Conservation (phyloP, 2,797 vertebrate species). For the Zenarchopterus dispar region DNA sequence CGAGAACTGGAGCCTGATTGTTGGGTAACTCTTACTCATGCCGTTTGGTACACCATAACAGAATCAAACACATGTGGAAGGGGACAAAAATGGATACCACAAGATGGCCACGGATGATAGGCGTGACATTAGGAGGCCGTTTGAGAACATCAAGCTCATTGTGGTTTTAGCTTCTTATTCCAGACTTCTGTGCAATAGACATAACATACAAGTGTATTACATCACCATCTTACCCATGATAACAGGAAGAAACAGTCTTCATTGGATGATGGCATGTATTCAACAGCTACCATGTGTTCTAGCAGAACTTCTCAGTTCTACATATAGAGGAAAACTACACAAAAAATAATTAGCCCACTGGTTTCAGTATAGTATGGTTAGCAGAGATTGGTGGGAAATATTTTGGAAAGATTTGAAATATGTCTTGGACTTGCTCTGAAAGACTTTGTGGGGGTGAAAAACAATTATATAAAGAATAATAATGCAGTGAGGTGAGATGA, state of each 20-base stretch:
- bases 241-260: constrained; percentile 43
- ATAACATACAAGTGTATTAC: constrained; percentile 64
- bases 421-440: constrained; percentile 20
- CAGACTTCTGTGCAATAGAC: constrained; percentile 65
- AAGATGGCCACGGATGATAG: constrained; percentile 67
- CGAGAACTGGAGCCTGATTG: constrained; percentile 68
- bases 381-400: constrained; percentile 15
- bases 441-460: constrained; percentile 13
- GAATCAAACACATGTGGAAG: constrained; percentile 56
- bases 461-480: too few species aligned
- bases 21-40: constrained; percentile 58
- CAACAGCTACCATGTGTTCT: constrained; percentile 29
- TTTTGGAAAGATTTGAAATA: constrained; percentile 17
- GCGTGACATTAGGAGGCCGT: constrained; percentile 65
- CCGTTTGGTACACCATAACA: constrained; percentile 54
- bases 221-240: constrained; percentile 60
- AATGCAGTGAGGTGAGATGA: constrained; percentile 6
- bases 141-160: constrained; percentile 71
- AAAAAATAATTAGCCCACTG: constrained; percentile 17
- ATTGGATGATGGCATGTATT: constrained; percentile 42
- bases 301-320: constrained; percentile 28
- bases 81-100: constrained; percentile 53
- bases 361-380: too few species aligned
- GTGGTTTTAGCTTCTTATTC: constrained; percentile 70
- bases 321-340: constrained; percentile 27